Base-by-base conservation (phyloP, 2,888 invertebrate species). In the Elmis aenea region DNA sequence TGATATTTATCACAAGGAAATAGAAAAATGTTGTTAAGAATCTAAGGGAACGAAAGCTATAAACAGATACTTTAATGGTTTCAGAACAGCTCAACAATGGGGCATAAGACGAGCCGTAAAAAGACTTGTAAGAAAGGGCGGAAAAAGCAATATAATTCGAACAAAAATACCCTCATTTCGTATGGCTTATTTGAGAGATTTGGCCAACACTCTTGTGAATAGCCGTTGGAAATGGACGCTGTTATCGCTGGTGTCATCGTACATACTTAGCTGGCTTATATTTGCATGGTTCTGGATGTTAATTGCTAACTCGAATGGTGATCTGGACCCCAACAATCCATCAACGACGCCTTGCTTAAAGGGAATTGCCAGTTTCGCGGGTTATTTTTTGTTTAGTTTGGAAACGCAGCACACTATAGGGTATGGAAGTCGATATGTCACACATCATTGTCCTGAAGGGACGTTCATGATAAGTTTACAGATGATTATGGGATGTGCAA, bases 321-420 rank as follows among this genome's bases (percentile, higher is more conserved):
- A 91, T 58, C 74, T 85, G n/a, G 73, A 55, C 13, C 33, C 76
- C 0, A 74, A 76, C 25, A 76, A 79, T n/a, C 67, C 64, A 44
- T 13, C 60, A 54, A 16, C 14, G 8, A 37, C 28, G 15, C 69
- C 68, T 0, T 81, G 81, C 45, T 72, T 80, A 16, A 70, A 69
- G 3, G 81, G 81, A 0, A 78, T 79, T 0, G 67, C 71, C 0
- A 74, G 73, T 9, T 81, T 81, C 38, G 75, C 78, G 14, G 79
- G 79, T 0, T 71, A 80, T 41, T 76, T 91, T 41, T 76, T 91
- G 61, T 89, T 91, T 72, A 85, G 88, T 23, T 80, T 92, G 40
- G 92, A 93, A 65, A 90, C 89, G 1, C 67, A 77, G 71, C 77
- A 79, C 56, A 79, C 89, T 0, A 87, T 90, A 21, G 92, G 91